Evolutionary conservation across 2,888 invertebrate species (phyloP), one percentile per base, ranked within the genome.

Genomic region (Crossocerus cetratus): DNA sequence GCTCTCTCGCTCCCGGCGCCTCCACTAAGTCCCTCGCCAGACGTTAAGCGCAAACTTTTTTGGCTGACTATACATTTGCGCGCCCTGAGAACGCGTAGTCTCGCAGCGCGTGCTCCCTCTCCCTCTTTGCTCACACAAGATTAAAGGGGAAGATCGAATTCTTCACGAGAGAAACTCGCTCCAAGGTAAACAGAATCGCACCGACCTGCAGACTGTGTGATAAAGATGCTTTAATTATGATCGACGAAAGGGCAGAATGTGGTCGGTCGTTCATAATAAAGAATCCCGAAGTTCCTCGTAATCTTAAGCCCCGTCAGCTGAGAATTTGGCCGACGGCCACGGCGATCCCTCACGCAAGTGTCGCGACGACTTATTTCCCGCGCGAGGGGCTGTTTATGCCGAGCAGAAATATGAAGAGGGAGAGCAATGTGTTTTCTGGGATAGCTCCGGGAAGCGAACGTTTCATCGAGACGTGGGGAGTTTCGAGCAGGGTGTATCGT

Each of bases 1-100:
- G 83, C 83, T 82, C 78, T 83, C 77, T 82, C 74, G 71, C 71
- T 56, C 58, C 65, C 71, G 69, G 70, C 74, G 64, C 57, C 65
- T 72, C 65, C 65, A 63, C n/a, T 45, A 72, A 77, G 64, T 72
- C 69, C 71, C 42, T 18, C 23, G 69, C 72, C 72, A 77, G 76
- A 75, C 72, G 71, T 69, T 53, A 20, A 57, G 54, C 72, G 49
- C 14, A 49, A 49, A 49, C 49, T 49, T 16, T 65, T 43, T 72
- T 42, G 18, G 13, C 16, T 32, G 14, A 18, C 45, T n/a, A 20
- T 43, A 57, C 57, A 49, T 58, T 22, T 32, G 32, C 32, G 8
- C 32, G 32, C 8, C 3, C 32, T 32, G 8, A 32, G 32, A 32
- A 8, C 32, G 32, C 32, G 8, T 5, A 32, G 32, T 8, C 11